Evolutionary conservation across 2,888 invertebrate species (phyloP), one percentile per base, ranked within the genome.

Genomic region (Amphipoea lucens): DNA sequence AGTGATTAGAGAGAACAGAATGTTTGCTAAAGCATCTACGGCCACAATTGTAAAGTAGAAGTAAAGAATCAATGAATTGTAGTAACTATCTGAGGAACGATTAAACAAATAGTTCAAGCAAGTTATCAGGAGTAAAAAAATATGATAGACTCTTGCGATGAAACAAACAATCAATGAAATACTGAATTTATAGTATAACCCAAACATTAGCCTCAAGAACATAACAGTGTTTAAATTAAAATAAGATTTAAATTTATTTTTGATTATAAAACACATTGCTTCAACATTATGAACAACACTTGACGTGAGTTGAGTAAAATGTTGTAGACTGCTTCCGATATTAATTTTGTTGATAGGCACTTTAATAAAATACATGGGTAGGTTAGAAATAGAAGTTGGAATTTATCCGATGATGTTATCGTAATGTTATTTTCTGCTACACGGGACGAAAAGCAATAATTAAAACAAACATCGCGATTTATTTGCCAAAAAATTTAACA

Each of bases 151-250:
- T 70, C 54, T 70, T 60, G 65, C 65, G 9, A 48, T 65, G 0
- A 79, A 65, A 40, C 65, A 57, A 40, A 66, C 23, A 42, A 79
- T 57, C 5, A 51, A 36, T 40, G 29, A 57, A 70, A 57, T 65
- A 23, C 63, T 48, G 23, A 70, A 65, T 14, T 60, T 6, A 17
- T 79, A 79, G 23, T 66, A 79, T 23, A 79, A 70, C 4, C 70
- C 65, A 0, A 40, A 66, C 29, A 65, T 29, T 2, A 78, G 57
- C 3, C 65, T 66, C 0, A 48, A 17, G 4, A 78, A 65, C 36
- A 78, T 54, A 14, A 66, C 12, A n/a, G 40, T 45, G 3, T 70
- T 78, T 4, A 65, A n/a, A 14, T 76, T 68, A 4, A 48, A 48
- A 40, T 23, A 57, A n/a, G 20, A 42, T 65, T 68, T 36, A 0